These are phyloP conservation scores for Nephotettix cincticeps DNA, from an alignment of 1,140 invertebrate species.

Conservation along the genomic window DNA sequence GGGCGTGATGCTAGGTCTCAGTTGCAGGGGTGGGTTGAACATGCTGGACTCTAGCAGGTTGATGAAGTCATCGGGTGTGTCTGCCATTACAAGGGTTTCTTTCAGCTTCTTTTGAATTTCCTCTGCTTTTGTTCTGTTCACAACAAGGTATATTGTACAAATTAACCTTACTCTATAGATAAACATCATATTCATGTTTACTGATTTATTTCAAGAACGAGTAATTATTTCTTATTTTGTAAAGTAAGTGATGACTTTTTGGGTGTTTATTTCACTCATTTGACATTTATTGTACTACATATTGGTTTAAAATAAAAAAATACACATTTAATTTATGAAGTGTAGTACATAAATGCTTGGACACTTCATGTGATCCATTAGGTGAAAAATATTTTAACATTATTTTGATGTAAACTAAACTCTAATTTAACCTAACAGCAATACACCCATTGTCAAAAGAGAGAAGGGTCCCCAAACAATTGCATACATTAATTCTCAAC, in stretches of 20 bases:
- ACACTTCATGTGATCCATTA: neutral
- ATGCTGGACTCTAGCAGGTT: neutral
- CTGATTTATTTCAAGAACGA: no score
- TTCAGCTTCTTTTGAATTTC: conserved; percentile 1
- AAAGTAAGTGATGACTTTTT: no score
- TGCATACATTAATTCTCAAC: conserved; percentile 3
- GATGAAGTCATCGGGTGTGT: neutral
- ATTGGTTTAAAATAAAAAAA: no score
- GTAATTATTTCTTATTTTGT: no score
- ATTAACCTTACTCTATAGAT: no score
- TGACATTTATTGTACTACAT: no score
- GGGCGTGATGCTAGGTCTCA: neutral
- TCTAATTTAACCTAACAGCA: no score
- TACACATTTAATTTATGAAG: neutral
- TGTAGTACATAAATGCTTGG: neutral
- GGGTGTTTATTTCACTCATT: no score
- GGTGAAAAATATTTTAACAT: no score
- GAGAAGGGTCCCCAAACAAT: neutral
- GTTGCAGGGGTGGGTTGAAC: neutral
- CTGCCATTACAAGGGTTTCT: neutral
- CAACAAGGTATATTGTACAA: no score
- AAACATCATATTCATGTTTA: no score
- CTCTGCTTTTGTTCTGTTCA: neutral
- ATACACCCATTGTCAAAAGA: neutral
- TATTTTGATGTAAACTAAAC: no score